Evolutionary conservation across 2,797 vertebrate genomes (phyloP), one percentile per base, ranked within the genome.

Genomic region (Phaenicophaeus curvirostris): DNA sequence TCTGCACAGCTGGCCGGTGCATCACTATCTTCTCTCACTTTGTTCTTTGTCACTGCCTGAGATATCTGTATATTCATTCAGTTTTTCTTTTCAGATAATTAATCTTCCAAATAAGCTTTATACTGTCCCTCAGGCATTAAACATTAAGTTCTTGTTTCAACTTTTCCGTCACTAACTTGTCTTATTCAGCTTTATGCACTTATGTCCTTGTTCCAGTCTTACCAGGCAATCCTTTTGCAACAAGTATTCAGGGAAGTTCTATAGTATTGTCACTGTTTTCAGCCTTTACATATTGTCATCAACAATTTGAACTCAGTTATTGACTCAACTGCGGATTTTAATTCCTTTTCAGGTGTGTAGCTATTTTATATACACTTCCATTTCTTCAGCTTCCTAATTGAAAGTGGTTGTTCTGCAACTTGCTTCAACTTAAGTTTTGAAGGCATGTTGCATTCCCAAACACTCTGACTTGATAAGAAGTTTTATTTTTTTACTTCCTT

Each of bases 1-100:
- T 54, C 31, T 72, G 42, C n/a, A 73, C 81, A 62, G 44, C 25
- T 59, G n/a, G 18, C 7, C 39, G 59, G 10, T 11, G 51, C 0
- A 0, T 59, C 28, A 41, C 30, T 77, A 31, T 6, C 4, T 54
- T 68, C 31, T 87, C 35, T 44, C 2, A 1, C 7, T 53, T 73
- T 87, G 35, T 48, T 74, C 68, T 65, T 79, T 54, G 23, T 44
- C 85, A 27, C 30, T 77, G 39, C 28, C 44, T 71, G 50, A 15
- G 39, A 11, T 42, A 66, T 44, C 31, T 85, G 35, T 19, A 39
- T 73, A 48, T 28, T 73, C 53, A 65, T 8, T 90, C 24, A n/a
- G 24, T 74, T 33, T 74, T 89, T 63, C 54, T 87, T 85, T 92
- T 88, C 54, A 93, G 57, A 54, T 54, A 77, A 77, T 85, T 87